Base-by-base conservation (phyloP, 2,888 invertebrate genomes). In the Drosophila affinis region DNA sequence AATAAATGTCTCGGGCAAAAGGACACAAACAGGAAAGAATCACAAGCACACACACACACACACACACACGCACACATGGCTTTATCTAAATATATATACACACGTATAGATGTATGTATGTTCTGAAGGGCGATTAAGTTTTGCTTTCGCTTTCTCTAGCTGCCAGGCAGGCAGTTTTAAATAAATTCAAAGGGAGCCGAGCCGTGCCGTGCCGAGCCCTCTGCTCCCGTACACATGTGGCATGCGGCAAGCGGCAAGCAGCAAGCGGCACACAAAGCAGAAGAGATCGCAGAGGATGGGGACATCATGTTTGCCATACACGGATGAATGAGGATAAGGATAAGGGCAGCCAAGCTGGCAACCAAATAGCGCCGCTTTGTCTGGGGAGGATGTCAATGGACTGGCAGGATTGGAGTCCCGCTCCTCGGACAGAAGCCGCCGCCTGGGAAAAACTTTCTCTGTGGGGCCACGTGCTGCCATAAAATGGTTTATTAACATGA, bases 401-500 rank as follows among this genome's bases (percentile, higher is more conserved):
- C 78, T 55, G 71, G 55, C 47, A 53, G 47, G 39, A 39, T n/a
- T 39, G n/a, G 39, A 39, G 39, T 39, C 39, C 39, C 17, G 44
- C 48, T 47, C 39, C 29, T 17, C 14, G 7, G 7, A n/a, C 29
- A 17, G 55, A 44, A 39, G 39, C 24, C 53, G 57, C 53, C 71
- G 53, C 53, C 74, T 53, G 64, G 51, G 57, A 68, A 49, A 58
- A 72, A 74, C 75, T 67, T 69, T 62, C 44, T 14, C 21, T 24
- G 32, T 24, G 49, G 73, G 48, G 54, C 34, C 74, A 82, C 72
- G 71, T 76, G 87, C 84, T 70, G 71, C 39, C 76, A 87, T 87
- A 84, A 83, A 88, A 81, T 70, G 55, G 60, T 84, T 84, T 87
- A 87, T 84, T 88, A 88, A 72, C 84, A 76, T 75, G 62, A n/a